A percentile compares a stretch with the other conserved stretches of the same genome.
phyloP scores from a whole-genome alignment of 2,888 invertebrate genomes.

The Apeira syringaria region DNA sequence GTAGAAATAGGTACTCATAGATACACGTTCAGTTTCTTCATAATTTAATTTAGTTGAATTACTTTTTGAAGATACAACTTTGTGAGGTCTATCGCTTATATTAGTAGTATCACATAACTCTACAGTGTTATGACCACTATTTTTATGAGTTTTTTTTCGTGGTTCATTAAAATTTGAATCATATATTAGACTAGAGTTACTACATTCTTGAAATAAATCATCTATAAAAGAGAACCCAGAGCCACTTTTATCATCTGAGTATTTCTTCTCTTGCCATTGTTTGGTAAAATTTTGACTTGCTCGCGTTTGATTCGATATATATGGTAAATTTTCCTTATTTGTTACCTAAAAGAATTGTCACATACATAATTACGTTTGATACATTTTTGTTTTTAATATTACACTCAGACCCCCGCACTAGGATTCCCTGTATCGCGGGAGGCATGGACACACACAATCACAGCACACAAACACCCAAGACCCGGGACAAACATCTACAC shows the following conservation, averaged over 20 bases:
- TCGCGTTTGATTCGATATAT: conserved; percentile 28
- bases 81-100: conserved; percentile 21
- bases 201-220: conserved; percentile 33
- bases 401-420: no score
- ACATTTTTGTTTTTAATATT: no score
- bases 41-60: conserved; percentile 35
- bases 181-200: conserved; percentile 7
- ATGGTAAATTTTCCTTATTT: conserved; percentile 45
- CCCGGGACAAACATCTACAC: no score
- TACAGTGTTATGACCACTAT: no score
- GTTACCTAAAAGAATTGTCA: conserved; percentile 6
- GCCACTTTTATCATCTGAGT: conserved; percentile 30
- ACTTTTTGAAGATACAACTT: conserved; percentile 38
- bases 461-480: no score
- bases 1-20: conserved; percentile 41
- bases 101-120: not conserved
- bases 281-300: conserved; percentile 24
- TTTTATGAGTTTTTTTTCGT: not conserved
- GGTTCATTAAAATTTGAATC: conserved; percentile 1
- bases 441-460: no score
- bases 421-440: no score
- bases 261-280: conserved; percentile 2
- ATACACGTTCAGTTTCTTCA: conserved; percentile 33
- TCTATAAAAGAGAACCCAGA: conserved; percentile 48
- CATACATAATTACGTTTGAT: no score